These are phyloP conservation scores for Mesoclemmys tuberculata DNA, from an alignment of 2,113 vertebrate genomes.

Conservation along the genomic window DNA sequence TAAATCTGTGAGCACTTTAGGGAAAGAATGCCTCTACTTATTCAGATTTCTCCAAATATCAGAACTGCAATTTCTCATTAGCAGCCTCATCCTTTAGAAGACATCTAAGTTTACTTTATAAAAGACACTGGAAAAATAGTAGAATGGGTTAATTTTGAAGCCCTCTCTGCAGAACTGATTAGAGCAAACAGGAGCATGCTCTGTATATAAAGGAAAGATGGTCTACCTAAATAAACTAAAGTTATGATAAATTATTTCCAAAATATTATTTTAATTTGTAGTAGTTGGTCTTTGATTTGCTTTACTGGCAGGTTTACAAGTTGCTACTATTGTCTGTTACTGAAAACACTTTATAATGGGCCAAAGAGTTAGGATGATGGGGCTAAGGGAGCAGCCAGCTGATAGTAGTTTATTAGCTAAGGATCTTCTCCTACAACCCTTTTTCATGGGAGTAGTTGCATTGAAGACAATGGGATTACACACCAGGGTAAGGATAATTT, in stretches of 20 bases:
- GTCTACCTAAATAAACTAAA: not conserved
- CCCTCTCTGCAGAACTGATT: conserved; percentile 44
- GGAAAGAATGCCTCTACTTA: conserved; percentile 9
- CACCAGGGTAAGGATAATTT: not conserved
- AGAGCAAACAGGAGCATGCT: conserved; percentile 36
- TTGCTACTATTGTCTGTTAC: conserved; percentile 36
- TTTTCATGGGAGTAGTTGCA: not conserved
- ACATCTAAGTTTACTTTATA: conserved; percentile 50
- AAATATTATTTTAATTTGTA: conserved; percentile 58
- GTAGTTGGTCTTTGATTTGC: conserved; percentile 49
- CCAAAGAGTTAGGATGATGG: not conserved
- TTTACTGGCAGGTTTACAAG: conserved; percentile 46
- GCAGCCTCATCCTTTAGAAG: conserved; percentile 24
- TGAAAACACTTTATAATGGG: conserved; percentile 27
- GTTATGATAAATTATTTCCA: conserved; percentile 30
- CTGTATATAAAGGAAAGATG: conserved; percentile 30
- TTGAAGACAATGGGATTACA: not conserved
- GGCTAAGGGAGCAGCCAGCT: not conserved
- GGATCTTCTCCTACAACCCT: not conserved
- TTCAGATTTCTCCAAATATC: not conserved
- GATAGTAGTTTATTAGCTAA: not conserved
- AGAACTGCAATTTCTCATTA: conserved; percentile 1
- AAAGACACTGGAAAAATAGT: conserved; percentile 34
- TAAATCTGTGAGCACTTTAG: not conserved
- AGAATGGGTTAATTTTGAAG: conserved; percentile 10